Percentiles rank a stretch among this genome's conserved stretches.
Evolutionary conservation across 2,888 invertebrate species (phyloP).

Genomic region (Thymelicus sylvestris): DNA sequence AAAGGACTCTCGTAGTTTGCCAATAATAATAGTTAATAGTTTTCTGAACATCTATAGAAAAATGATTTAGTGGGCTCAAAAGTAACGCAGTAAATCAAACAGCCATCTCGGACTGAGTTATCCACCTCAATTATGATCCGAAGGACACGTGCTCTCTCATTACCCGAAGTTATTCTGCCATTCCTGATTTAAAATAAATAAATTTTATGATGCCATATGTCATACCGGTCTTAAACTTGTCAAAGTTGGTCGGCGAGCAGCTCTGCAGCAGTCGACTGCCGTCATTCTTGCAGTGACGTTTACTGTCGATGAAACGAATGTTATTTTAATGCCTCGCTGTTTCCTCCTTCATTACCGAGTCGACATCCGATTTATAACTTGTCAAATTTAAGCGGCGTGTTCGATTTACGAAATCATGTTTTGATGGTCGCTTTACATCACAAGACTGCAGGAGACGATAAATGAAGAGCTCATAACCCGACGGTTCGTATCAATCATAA

Average conservation of each 20-base stretch:
- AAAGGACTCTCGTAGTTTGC: conserved; percentile 71
- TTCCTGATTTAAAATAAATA: conserved; percentile 79
- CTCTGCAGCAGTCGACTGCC: conserved; percentile 70
- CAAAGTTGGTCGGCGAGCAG: conserved; percentile 62
- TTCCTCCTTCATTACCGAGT: conserved; percentile 75
- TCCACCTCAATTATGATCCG: conserved; percentile 66
- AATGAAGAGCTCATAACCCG: conserved; percentile 48
- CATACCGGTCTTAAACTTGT: conserved; percentile 75
- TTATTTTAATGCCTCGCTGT: conserved; percentile 67
- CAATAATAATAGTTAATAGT: conserved; percentile 83
- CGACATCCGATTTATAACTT: conserved; percentile 67
- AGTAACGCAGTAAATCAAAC: conserved; percentile 80
- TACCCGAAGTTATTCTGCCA: conserved; percentile 68
- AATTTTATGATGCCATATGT: conserved; percentile 81
- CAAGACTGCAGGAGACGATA: conserved; percentile 34
- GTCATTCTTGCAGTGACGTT: conserved; percentile 72
- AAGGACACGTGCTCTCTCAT: conserved; percentile 79
- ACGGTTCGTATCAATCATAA: no score
- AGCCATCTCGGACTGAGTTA: conserved; percentile 66
- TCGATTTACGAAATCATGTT: conserved; percentile 31
- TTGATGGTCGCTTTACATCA: conserved; percentile 51
- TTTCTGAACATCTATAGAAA: conserved; percentile 80
- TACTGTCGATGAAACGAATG: conserved; percentile 70
- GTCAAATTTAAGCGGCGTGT: conserved; percentile 53
- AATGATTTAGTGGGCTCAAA: conserved; percentile 81